Percentiles rank a stretch among this genome's conserved stretches.
These are phyloP conservation scores for Thunnus maccoyii DNA, from an alignment of 2,113 vertebrate species.

Conservation along the genomic window DNA sequence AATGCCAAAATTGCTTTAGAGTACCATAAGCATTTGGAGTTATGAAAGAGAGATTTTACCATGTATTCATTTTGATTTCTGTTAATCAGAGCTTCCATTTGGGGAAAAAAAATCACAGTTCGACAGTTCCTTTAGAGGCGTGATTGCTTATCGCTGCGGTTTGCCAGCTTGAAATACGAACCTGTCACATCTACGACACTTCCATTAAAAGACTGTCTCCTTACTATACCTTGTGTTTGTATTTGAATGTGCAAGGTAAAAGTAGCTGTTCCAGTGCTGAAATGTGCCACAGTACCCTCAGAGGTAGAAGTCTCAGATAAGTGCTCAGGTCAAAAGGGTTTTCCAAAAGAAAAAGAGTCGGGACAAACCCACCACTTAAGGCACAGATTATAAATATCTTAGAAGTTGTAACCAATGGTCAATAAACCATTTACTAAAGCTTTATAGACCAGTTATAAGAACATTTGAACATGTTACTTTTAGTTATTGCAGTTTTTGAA, in stretches of 20 bases:
- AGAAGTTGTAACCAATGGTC: no score
- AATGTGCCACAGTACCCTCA: neutral
- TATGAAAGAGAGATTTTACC: slow-evolving; percentile 1
- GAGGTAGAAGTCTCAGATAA: neutral
- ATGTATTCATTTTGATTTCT: slow-evolving; percentile 26
- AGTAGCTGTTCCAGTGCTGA: neutral
- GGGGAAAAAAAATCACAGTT: slow-evolving; percentile 5
- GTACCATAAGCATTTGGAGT: slow-evolving; percentile 14
- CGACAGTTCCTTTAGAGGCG: slow-evolving; percentile 18
- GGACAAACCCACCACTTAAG: no score
- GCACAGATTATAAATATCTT: no score
- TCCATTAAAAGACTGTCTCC: slow-evolving; percentile 61
- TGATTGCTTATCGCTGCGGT: slow-evolving; percentile 34
- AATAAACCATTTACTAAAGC: no score
- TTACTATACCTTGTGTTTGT: slow-evolving; percentile 4
- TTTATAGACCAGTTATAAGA: no score
- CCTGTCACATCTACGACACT: slow-evolving; percentile 51
- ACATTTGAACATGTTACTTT: no score
- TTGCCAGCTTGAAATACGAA: slow-evolving; percentile 50
- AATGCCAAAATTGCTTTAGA: slow-evolving; percentile 16
- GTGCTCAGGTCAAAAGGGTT: neutral
- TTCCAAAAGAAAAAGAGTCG: neutral
- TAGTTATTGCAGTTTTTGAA: no score
- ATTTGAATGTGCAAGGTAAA: neutral
- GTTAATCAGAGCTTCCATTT: slow-evolving; percentile 41